Conservation (phyloP, 2,888 invertebrate species). For the Hirtodrosophila cameraria region DNA sequence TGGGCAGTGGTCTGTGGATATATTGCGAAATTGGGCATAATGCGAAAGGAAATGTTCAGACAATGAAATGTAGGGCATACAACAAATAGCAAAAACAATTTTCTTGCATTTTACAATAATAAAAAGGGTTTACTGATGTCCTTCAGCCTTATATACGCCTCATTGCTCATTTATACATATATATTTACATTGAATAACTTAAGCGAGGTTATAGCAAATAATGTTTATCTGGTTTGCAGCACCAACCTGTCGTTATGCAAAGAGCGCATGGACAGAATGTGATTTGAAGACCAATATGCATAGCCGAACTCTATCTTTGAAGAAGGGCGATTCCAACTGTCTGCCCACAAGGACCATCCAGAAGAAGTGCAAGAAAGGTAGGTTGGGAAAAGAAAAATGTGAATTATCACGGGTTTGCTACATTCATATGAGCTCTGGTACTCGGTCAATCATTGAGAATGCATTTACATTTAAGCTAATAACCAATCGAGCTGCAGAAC, state of each 20-base stretch:
- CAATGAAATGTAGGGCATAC: slow-evolving; percentile 34
- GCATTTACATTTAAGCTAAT: no score
- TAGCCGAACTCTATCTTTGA: slow-evolving; percentile 92
- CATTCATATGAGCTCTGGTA: no score
- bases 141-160: slow-evolving; percentile 9
- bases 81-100: slow-evolving; percentile 40
- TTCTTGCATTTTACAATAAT: slow-evolving; percentile 36
- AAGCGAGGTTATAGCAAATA: not conserved
- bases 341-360: slow-evolving; percentile 92
- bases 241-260: slow-evolving; percentile 91
- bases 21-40: slow-evolving; percentile 38
- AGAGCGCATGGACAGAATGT: slow-evolving; percentile 95
- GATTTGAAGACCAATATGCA: slow-evolving; percentile 92
- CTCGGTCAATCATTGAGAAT: no score
- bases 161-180: slow-evolving; percentile 2
- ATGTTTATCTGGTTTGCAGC: slow-evolving; percentile 52
- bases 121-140: slow-evolving; percentile 23
- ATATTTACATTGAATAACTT: slow-evolving; percentile 21
- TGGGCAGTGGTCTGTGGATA: slow-evolving; percentile 19
- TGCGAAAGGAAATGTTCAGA: slow-evolving; percentile 32
- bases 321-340: slow-evolving; percentile 92
- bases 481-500: no score
- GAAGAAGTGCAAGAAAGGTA: slow-evolving; percentile 96
- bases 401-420: no score
- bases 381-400: slow-evolving; percentile 57